A percentile compares a stretch with the other conserved stretches of the same genome.
phyloP scores from a whole-genome alignment of 2,888 invertebrate genomes.

The Caenorhabditis sp. region DNA sequence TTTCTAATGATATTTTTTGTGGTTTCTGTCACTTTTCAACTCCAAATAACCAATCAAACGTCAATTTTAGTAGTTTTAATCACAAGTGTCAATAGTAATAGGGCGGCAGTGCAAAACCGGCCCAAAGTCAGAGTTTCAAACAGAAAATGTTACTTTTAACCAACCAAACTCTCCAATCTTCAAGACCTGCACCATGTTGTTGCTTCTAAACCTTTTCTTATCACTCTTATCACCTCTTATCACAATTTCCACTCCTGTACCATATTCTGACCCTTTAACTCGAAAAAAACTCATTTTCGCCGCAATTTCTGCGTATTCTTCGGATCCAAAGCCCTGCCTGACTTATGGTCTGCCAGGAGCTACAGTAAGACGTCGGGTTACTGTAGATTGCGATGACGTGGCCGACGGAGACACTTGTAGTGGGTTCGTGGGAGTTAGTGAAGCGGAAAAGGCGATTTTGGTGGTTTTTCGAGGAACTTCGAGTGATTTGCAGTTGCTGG shows the following conservation, averaged over 20 bases:
- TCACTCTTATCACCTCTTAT: slow-evolving; percentile 1
- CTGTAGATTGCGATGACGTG: slow-evolving; percentile 27
- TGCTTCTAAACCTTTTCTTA: too few relatives aligned
- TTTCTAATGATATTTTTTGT: too few relatives aligned
- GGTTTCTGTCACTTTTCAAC: too few relatives aligned
- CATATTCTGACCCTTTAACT: slow-evolving; percentile 32
- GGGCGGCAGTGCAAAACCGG: too few relatives aligned
- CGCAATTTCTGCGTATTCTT: slow-evolving; percentile 10
- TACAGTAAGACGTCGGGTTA: slow-evolving; percentile 20
- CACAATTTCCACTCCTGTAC: not conserved
- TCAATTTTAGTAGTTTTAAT: too few relatives aligned
- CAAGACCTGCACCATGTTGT: too few relatives aligned
- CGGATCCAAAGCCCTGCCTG: slow-evolving; percentile 20
- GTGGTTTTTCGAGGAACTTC: slow-evolving; percentile 66
- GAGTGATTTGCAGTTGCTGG: slow-evolving; percentile 50
- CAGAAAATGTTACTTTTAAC: not conserved
- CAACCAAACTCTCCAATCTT: not conserved
- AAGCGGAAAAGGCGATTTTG: slow-evolving; percentile 62
- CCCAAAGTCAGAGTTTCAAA: not conserved
- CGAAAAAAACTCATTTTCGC: slow-evolving; percentile 38
- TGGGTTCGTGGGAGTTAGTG: slow-evolving; percentile 64
- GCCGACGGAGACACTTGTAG: slow-evolving; percentile 37
- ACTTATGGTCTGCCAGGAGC: slow-evolving; percentile 4
- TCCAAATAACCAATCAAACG: too few relatives aligned
- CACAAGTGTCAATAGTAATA: too few relatives aligned